Percentiles rank a stretch among this genome's conserved stretches.
Conservation (phyloP, 2,888 invertebrate species). For the Synanthedon formicaeformis region DNA sequence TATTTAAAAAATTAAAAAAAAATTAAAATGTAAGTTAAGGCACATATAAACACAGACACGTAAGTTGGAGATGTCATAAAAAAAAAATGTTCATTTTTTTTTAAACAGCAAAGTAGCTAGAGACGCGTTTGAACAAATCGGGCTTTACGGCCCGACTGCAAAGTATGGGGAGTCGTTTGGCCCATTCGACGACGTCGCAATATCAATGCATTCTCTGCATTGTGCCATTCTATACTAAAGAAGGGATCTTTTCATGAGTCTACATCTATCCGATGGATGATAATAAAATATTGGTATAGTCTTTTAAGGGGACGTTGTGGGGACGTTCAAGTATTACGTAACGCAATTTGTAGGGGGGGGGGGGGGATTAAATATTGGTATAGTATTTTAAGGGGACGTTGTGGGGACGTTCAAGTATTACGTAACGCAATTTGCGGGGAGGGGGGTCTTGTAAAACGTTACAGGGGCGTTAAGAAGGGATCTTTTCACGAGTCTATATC, state of each 20-base stretch:
- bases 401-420: too few species aligned
- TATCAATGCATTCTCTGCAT: slow-evolving; percentile 5
- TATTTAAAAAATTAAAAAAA: slow-evolving; percentile 4
- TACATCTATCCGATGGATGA: background rate
- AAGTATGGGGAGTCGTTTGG: background rate
- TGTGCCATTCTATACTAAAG: background rate
- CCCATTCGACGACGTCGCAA: background rate
- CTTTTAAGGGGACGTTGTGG: too few species aligned
- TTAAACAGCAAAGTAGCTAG: slow-evolving; percentile 2
- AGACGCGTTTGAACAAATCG: slow-evolving; percentile 20
- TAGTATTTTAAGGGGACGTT: too few species aligned
- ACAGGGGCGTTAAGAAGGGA: too few species aligned
- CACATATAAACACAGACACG: too few species aligned
- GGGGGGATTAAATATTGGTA: too few species aligned
- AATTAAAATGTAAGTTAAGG: background rate
- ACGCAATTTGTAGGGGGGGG: too few species aligned
- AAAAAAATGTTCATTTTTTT: background rate
- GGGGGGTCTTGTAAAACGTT: too few species aligned
- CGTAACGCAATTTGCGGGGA: too few species aligned
- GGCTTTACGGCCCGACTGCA: slow-evolving; percentile 27
- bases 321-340: too few species aligned
- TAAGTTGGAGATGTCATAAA: too few species aligned
- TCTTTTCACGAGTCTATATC: background rate
- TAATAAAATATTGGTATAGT: too few species aligned
- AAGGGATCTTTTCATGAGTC: background rate